phyloP scores from a whole-genome alignment of 92 coral and sea anemone species.

The Phenganax marumi region DNA sequence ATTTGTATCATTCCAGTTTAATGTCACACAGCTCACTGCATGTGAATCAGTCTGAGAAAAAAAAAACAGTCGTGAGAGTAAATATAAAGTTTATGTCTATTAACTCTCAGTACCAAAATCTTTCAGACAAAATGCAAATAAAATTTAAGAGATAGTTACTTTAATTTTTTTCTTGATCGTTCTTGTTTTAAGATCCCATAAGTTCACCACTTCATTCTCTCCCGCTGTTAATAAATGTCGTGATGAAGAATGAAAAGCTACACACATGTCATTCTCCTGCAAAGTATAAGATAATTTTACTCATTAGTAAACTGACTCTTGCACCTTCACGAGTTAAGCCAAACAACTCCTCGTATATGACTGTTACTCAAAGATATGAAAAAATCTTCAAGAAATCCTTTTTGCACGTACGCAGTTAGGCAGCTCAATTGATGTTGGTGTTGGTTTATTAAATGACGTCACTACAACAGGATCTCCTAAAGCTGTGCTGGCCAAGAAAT shows the following conservation, averaged over 20 bases:
- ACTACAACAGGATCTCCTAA: constrained; percentile 79
- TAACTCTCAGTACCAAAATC: background rate
- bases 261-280: constrained; percentile 88
- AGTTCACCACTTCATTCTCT: constrained; percentile 69
- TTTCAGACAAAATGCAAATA: background rate
- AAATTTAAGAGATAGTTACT: background rate
- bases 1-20: constrained; percentile 93
- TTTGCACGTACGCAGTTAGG: constrained; percentile 75
- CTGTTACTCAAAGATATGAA: background rate
- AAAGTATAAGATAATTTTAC: background rate
- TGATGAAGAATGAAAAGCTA: constrained; percentile 90
- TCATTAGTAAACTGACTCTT: background rate
- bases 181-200: constrained; percentile 90
- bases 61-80: background rate
- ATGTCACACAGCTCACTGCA: constrained; percentile 77
- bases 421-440: constrained; percentile 67
- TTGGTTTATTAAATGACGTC: constrained; percentile 63
- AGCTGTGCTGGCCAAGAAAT: constrained; percentile 85
- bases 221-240: constrained; percentile 87
- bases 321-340: background rate
- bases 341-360: background rate
- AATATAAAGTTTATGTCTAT: background rate
- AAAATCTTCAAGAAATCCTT: no score
- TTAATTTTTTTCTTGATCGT: constrained; percentile 71
- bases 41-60: constrained; percentile 74